phyloP scores from a whole-genome alignment of 2,113 vertebrate genomes.

The Galemys pyrenaicus region DNA sequence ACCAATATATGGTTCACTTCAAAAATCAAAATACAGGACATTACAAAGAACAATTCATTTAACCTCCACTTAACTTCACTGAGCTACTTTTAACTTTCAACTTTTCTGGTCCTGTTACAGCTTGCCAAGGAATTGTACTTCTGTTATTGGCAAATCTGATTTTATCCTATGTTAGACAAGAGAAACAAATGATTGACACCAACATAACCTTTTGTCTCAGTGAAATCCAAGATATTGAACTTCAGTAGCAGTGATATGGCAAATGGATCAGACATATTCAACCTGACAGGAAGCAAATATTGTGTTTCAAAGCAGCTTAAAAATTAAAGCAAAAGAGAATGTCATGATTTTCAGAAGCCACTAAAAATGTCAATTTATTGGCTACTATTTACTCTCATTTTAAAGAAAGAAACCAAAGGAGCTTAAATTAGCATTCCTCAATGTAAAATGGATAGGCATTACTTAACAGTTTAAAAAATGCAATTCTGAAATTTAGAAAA shows the following conservation, averaged over 20 bases:
- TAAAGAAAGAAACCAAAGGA: neutral
- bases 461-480: neutral
- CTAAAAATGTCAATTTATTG: neutral
- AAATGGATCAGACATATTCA: constrained; percentile 12
- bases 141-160: constrained; percentile 15
- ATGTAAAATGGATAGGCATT: neutral
- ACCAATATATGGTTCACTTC: neutral
- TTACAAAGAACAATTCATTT: neutral
- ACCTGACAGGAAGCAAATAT: constrained; percentile 20
- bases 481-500: neutral
- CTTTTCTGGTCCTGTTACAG: neutral
- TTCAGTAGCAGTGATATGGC: neutral
- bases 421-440: neutral
- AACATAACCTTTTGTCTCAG: constrained; percentile 42
- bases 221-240: neutral
- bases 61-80: constrained; percentile 32
- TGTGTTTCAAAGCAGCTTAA: neutral
- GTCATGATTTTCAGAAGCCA: neutral
- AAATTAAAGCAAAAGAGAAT: neutral
- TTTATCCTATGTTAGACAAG: neutral
- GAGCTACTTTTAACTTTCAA: neutral
- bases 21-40: neutral
- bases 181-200: constrained; percentile 38
- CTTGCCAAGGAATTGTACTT: neutral
- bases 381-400: neutral